phyloP scores from a whole-genome alignment of 2,888 invertebrate genomes.

The Ferrisia virgata region DNA sequence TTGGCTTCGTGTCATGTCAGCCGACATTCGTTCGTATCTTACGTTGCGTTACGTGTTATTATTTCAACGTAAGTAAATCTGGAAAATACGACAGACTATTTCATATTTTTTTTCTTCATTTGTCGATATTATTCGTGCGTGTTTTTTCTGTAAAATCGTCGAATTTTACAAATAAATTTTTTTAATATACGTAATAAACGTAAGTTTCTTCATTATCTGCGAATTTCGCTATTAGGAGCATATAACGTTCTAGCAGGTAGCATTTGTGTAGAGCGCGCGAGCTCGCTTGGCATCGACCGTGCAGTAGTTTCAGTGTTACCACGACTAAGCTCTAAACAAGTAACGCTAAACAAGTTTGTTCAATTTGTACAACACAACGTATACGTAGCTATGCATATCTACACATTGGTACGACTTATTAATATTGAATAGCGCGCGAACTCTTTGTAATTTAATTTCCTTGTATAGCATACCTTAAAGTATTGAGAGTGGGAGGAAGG shows the following conservation, averaged over 20 bases:
- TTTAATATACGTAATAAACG: constrained; percentile 40
- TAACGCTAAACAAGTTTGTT: too few relatives aligned
- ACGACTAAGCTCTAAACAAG: neutral
- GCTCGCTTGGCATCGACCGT: neutral
- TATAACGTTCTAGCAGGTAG: neutral
- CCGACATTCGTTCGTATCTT: too few relatives aligned
- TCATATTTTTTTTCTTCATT: neutral
- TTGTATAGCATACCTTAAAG: too few relatives aligned
- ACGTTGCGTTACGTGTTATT: neutral
- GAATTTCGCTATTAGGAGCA: constrained; percentile 35
- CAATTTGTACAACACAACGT: too few relatives aligned
- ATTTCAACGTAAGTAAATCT: neutral
- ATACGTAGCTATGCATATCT: too few relatives aligned
- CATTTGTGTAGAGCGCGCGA: neutral
- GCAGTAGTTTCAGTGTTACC: neutral
- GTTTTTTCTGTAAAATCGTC: constrained; percentile 27
- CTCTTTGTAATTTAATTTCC: too few relatives aligned
- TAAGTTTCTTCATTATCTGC: constrained; percentile 43
- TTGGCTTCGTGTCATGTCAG: too few relatives aligned
- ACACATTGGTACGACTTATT: too few relatives aligned
- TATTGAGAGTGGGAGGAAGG: too few relatives aligned
- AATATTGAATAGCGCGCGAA: too few relatives aligned
- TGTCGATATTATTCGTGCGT: constrained; percentile 5
- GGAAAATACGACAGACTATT: neutral
- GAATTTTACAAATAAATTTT: constrained; percentile 21